Base-by-base conservation (phyloP, 2,888 invertebrate genomes). In the Cephalotes varians region DNA sequence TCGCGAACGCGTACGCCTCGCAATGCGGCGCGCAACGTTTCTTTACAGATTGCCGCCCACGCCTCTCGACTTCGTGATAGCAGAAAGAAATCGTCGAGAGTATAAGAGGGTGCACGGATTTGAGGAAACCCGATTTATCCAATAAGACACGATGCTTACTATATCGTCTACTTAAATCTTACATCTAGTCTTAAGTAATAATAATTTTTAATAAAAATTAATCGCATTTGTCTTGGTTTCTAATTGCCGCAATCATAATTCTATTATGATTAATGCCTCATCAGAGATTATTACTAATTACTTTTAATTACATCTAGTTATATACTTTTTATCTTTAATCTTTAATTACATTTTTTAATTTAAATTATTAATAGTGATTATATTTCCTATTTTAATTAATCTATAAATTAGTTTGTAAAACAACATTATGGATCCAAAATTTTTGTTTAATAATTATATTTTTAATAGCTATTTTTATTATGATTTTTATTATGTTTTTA, bases 1-100 rank as follows among this genome's bases (percentile, higher is more conserved):
- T 86, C 81, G 87, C 74, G 40, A 86, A 79, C 81, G 76, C 76
- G 84, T 86, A 82, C 65, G 31, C 64, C 37, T 60, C 72, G 74
- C 76, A 83, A 79, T 83, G 83, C 65, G 44, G 37, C 18, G 72
- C 44, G 54, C 81, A 72, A 81, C 58, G 64, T 82, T 77, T 71
- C 77, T 73, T 72, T 74, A 73, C 71, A 74, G 82, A 90, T 85
- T 88, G 80, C 83, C 51, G 47, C 77, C 56, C 77, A 69, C 56
- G 71, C 44, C 56, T 69, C 31, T 56, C 77, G 77, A 79, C 77
- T 69, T 69, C 56, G 77, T 58, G 77, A 79, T 56, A 56, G 77
- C 69, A 31, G 71, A 69, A 69, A 79, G 77, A 69, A 69, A 79
- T 69, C 77, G 56, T 25, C 25, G 44, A 2, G 71, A 79, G n/a